Evolutionary conservation across 2,888 invertebrate genomes (phyloP).

Genomic region (Caenorhabditis sp.): DNA sequence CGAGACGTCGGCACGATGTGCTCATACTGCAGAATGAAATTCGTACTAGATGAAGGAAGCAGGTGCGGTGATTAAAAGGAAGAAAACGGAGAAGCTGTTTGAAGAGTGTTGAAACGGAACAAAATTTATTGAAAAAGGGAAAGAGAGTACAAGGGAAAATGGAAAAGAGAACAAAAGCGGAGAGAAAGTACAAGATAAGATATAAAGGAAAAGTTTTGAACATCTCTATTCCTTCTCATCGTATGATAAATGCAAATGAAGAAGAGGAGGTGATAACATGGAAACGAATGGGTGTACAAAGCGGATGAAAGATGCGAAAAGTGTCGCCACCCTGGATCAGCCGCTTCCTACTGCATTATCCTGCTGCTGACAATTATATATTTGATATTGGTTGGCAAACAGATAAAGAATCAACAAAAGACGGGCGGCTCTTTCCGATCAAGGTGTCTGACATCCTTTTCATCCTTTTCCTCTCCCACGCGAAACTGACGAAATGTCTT

Average conservation of each 20-base stretch:
- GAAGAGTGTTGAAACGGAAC: constrained; percentile 13
- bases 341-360: constrained; percentile 50
- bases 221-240: neutral
- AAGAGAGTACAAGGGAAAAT: constrained; percentile 16
- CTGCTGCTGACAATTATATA: constrained; percentile 55
- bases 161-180: constrained; percentile 31
- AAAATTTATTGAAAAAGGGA: constrained; percentile 7
- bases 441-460: constrained; percentile 51
- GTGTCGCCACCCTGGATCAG: constrained; percentile 23
- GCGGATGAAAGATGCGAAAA: constrained; percentile 21
- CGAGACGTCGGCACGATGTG: constrained; percentile 31
- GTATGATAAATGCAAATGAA: constrained; percentile 47
- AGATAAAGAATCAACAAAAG: constrained; percentile 39
- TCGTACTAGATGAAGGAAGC: constrained; percentile 15
- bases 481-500: constrained; percentile 9
- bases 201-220: constrained; percentile 18
- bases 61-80: constrained; percentile 23
- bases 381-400: constrained; percentile 66
- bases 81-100: constrained; percentile 16
- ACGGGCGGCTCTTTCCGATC: constrained; percentile 30
- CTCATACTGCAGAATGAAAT: constrained; percentile 1
- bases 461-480: constrained; percentile 29
- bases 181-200: constrained; percentile 50
- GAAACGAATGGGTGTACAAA: constrained; percentile 9
- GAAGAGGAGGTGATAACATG: constrained; percentile 40